phyloP scores from a whole-genome alignment of 1,140 invertebrate species.

The Bombus picipes region DNA sequence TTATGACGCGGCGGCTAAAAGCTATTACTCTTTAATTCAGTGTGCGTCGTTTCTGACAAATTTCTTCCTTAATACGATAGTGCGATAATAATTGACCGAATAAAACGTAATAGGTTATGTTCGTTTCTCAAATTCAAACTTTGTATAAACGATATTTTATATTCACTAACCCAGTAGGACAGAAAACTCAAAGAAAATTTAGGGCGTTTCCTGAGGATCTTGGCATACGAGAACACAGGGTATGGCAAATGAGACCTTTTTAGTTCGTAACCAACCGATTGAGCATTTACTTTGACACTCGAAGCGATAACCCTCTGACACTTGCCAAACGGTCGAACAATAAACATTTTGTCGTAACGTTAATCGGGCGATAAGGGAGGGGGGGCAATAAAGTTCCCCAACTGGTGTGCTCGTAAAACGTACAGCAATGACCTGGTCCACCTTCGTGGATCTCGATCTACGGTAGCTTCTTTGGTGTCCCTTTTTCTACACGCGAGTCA shows the following conservation, averaged over 20 bases:
- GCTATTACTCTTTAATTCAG: too few species aligned
- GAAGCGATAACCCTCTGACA: conserved; percentile 58
- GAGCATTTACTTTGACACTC: conserved; percentile 32
- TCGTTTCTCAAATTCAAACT: too few species aligned
- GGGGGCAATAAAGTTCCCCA: conserved; percentile 56
- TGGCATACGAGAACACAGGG: too few species aligned
- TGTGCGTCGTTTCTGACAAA: too few species aligned
- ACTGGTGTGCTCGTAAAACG: conserved; percentile 56
- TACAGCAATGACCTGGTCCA: conserved; percentile 51
- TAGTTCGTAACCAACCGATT: conserved; percentile 31
- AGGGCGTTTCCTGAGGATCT: too few species aligned
- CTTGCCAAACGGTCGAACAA: conserved; percentile 66
- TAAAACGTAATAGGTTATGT: too few species aligned
- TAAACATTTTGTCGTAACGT: conserved; percentile 68
- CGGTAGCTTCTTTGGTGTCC: too few species aligned
- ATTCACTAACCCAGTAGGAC: too few species aligned
- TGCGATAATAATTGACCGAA: too few species aligned
- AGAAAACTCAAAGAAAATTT: neutral
- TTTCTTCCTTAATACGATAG: too few species aligned
- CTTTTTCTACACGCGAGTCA: neutral
- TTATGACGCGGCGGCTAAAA: too few species aligned
- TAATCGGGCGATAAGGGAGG: conserved; percentile 57
- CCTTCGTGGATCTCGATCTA: neutral
- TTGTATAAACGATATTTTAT: too few species aligned
- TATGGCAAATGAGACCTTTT: neutral